Base-by-base conservation (phyloP, 92 coral and sea anemone genomes). In the Montipora capitata region DNA sequence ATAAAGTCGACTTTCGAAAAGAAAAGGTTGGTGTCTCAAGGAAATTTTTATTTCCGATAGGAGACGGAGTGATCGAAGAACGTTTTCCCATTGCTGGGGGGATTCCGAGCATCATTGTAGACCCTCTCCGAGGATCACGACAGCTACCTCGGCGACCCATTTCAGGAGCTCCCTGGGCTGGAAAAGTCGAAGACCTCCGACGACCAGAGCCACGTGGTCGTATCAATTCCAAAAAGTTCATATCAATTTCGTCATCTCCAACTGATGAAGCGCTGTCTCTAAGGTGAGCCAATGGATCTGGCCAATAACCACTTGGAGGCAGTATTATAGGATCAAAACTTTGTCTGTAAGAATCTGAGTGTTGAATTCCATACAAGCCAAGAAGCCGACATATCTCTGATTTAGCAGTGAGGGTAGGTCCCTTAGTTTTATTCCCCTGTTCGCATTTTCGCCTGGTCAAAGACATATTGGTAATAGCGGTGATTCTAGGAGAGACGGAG, bases 241-340 rank as follows among this genome's bases (percentile, higher is more conserved):
- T 70, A 16, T 82, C 87, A 42, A 58, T 12, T 16, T 82, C 79
- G 56, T 74, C 82, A 64, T 66, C 82, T 8, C 18, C 52, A 4
- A 84, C 40, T 18, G 82, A 74, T 57, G 88, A 84, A 2, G 70
- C 64, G 35, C 27, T 12, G 74, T 43, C 63, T 63, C 81, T 87
- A 27, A 73, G 79, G 69, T 85, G 91, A 7, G 80, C 91, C 11
- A 78, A 74, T 7, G 94, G 94, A 68, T 91, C 94, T n/a, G 96
- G 95, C 88, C 96, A 95, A 77, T 79, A 94, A 0, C 98, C 96
- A 69, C 98, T 88, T 0, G 98, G 98, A 5, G 98, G 98, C 20
- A 95, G 91, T 0, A 83, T 41, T 72, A 88, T 68, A 2, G 91
- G 92, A 40, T 95, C 98, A 56, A 79, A 95, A 52, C 98, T 95